phyloP scores from a whole-genome alignment of 2,113 vertebrate species.

The Aythya baeri region DNA sequence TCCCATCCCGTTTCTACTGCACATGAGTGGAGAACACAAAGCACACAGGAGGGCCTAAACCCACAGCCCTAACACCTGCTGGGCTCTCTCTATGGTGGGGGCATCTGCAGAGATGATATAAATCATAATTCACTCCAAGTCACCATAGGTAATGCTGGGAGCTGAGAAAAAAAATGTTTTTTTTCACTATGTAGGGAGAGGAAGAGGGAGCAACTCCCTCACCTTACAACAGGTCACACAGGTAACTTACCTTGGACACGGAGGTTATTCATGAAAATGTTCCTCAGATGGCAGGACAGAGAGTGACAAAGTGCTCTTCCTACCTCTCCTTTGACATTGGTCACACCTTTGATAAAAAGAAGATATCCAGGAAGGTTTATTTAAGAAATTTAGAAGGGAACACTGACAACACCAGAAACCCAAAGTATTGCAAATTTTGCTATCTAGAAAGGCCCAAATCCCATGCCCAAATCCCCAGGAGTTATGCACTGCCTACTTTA shows the following conservation, averaged over 20 bases:
- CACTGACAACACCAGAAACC: neutral
- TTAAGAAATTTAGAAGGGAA: neutral
- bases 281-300: neutral
- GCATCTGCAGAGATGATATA: neutral
- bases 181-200: neutral
- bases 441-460: neutral
- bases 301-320: neutral
- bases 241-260: neutral
- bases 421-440: neutral
- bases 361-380: neutral
- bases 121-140: neutral
- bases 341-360: neutral
- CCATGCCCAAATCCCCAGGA: neutral
- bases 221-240: neutral
- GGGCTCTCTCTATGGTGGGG: rapidly evolving
- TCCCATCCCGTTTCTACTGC: neutral
- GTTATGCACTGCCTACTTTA: neutral
- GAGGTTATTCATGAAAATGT: neutral
- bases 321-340: neutral
- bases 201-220: neutral
- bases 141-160: neutral
- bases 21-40: neutral
- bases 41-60: neutral
- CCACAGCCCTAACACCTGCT: neutral
- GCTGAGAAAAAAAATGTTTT: neutral